Evolutionary conservation across 1,140 invertebrate genomes (phyloP).

Genomic region (Drosophila equinoxialis): DNA sequence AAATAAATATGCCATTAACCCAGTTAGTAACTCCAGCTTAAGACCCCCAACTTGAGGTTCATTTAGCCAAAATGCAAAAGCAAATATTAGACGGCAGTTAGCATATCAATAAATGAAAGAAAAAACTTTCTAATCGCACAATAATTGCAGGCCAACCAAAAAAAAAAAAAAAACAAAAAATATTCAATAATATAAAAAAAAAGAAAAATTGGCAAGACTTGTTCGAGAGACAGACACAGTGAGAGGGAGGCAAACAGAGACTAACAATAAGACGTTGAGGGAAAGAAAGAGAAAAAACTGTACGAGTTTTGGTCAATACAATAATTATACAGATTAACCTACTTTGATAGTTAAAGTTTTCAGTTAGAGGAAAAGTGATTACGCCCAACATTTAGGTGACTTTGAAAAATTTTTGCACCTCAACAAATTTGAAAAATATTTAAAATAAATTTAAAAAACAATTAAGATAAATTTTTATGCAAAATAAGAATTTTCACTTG

Average conservation of each 20-base stretch:
- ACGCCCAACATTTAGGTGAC: no score
- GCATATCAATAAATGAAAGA: constrained; percentile 55
- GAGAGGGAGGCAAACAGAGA: constrained; percentile 8
- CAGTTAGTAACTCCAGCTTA: constrained; percentile 34
- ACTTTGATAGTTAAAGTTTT: no score
- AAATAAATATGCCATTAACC: constrained; percentile 76
- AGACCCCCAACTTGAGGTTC: constrained; percentile 30
- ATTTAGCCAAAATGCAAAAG: constrained; percentile 34
- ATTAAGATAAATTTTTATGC: no score
- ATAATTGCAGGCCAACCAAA: constrained; percentile 57
- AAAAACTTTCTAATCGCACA: constrained; percentile 77
- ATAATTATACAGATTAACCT: no score
- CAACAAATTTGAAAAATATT: no score
- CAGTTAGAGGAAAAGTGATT: no score
- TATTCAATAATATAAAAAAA: background rate
- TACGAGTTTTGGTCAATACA: no score
- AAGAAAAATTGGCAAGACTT: constrained; percentile 13
- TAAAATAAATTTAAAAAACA: no score
- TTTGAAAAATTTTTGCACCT: no score
- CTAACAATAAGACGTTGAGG: no score
- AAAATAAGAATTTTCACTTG: no score
- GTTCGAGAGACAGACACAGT: background rate
- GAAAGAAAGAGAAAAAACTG: background rate
- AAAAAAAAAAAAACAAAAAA: constrained; percentile 7
- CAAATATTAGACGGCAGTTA: constrained; percentile 54